phyloP scores from a whole-genome alignment of 2,888 invertebrate genomes.

The Saturnia pavonia region DNA sequence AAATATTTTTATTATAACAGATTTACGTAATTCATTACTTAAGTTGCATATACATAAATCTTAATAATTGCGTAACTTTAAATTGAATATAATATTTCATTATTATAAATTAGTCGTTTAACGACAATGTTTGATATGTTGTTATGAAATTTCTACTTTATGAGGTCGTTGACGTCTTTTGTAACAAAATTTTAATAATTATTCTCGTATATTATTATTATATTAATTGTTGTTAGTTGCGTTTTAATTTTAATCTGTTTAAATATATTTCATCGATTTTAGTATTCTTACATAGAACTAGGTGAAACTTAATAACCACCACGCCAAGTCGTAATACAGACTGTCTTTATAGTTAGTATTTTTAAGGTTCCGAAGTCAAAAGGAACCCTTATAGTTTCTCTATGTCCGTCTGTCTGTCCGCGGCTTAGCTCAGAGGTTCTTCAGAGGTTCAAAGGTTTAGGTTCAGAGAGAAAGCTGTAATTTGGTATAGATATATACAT shows the following conservation, averaged over 20 bases:
- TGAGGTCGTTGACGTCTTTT: background rate
- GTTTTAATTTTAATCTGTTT: background rate
- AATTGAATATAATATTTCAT: background rate
- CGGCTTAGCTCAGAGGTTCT: too few relatives aligned
- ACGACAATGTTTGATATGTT: background rate
- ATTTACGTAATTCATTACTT: conserved; percentile 1
- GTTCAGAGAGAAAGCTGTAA: too few relatives aligned
- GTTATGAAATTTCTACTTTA: background rate
- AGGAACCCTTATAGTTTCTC: too few relatives aligned
- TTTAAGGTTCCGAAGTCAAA: too few relatives aligned
- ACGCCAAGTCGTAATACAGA: background rate
- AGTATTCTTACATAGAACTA: background rate
- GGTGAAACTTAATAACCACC: background rate
- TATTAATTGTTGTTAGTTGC: too few relatives aligned
- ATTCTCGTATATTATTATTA: too few relatives aligned
- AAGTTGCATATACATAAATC: background rate
- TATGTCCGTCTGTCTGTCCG: too few relatives aligned
- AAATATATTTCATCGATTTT: background rate
- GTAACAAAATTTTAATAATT: background rate
- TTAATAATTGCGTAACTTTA: background rate
- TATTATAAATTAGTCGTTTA: background rate
- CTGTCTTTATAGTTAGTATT: background rate
- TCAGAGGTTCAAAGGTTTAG: too few relatives aligned
- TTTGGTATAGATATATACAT: too few relatives aligned
- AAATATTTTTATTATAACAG: conserved; percentile 5